Conservation (phyloP, 2,113 vertebrate genomes). For the Orycteropus afer region DNA sequence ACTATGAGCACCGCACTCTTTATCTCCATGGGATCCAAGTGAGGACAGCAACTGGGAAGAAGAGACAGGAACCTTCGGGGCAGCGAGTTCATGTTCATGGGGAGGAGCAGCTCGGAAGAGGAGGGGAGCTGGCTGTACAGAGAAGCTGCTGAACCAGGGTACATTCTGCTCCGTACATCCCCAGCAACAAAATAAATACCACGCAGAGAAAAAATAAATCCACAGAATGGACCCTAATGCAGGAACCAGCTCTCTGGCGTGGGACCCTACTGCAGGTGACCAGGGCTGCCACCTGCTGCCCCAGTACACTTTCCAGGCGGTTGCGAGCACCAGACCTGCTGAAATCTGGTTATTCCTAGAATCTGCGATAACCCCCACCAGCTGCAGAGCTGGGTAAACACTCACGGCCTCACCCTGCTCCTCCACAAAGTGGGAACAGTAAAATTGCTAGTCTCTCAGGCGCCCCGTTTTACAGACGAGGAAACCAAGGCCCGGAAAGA, state of each 20-base stretch:
- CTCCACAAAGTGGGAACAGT: background rate
- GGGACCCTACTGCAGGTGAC: background rate
- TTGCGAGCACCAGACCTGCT: background rate
- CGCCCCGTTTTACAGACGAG: background rate
- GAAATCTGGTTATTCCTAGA: background rate
- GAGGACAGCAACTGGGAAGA: background rate
- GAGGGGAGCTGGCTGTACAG: too few species aligned
- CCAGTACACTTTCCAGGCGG: background rate
- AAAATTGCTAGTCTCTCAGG: background rate
- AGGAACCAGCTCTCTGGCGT: background rate
- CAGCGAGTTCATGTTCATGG: background rate
- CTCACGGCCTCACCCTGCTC: background rate
- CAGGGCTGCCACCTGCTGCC: fast-evolving
- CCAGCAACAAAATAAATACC: background rate
- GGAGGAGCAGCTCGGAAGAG: background rate
- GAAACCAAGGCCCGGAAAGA: background rate
- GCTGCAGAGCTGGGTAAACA: background rate
- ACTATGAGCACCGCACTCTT: background rate
- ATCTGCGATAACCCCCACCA: background rate
- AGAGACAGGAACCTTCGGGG: background rate
- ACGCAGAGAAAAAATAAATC: background rate
- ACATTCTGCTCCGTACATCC: too few species aligned
- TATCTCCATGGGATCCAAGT: background rate
- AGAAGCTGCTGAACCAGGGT: too few species aligned
- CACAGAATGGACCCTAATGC: background rate